Evolutionary conservation across 2,888 invertebrate genomes (phyloP).

Genomic region (Periphyllus acericola): DNA sequence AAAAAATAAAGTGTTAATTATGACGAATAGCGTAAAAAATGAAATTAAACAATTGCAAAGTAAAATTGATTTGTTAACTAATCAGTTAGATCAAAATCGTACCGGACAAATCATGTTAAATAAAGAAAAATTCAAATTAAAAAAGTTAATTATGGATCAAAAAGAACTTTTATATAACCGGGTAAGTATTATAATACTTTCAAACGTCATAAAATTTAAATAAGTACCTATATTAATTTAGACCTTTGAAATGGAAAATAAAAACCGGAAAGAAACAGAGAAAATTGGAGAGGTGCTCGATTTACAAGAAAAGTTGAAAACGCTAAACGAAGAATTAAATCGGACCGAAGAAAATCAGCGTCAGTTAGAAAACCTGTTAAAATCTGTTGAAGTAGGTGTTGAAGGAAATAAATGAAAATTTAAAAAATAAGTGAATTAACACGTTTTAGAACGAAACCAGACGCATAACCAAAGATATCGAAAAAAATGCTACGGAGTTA

Average conservation of each 20-base stretch:
- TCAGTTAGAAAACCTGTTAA: constrained; percentile 63
- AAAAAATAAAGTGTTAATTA: constrained; percentile 26
- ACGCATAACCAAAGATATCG: constrained; percentile 53
- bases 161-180: constrained; percentile 74
- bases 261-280: constrained; percentile 60
- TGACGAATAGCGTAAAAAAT: constrained; percentile 54
- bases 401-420: background rate
- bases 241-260: constrained; percentile 63
- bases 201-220: background rate
- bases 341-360: constrained; percentile 60
- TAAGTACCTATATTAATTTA: constrained; percentile 42
- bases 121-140: constrained; percentile 66
- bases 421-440: background rate
- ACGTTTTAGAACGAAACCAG: constrained; percentile 33
- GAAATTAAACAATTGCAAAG: constrained; percentile 67
- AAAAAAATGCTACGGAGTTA: constrained; percentile 72
- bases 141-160: constrained; percentile 70
- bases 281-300: constrained; percentile 56
- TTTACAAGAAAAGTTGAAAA: constrained; percentile 58
- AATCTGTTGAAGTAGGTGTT: constrained; percentile 62
- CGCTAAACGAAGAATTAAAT: constrained; percentile 62
- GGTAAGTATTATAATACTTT: constrained; percentile 68
- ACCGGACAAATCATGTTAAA: constrained; percentile 33
- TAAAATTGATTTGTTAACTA: constrained; percentile 66
- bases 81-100: constrained; percentile 41